Evolutionary conservation across 2,113 vertebrate species (phyloP).

Genomic region (Cygnus atratus): DNA sequence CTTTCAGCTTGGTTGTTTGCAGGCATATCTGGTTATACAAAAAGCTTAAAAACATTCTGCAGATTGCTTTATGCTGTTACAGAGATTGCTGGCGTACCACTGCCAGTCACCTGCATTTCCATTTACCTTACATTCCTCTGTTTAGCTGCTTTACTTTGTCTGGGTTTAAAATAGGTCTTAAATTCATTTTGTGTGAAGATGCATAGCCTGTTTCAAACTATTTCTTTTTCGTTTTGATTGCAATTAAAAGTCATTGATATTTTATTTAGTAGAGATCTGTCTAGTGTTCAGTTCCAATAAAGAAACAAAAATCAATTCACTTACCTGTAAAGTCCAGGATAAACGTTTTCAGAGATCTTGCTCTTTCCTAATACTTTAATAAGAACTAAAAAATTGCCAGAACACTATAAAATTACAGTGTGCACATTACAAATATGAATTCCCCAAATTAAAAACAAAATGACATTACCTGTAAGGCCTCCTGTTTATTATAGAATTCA

Average conservation of each 20-base stretch:
- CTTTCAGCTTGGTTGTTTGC: not conserved
- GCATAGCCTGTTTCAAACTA: not conserved
- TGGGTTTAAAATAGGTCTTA: not conserved
- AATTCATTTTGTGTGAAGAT: not conserved
- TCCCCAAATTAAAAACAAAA: not conserved
- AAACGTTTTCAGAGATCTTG: not conserved
- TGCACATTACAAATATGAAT: not conserved
- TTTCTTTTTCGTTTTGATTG: not conserved
- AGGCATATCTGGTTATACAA: not conserved
- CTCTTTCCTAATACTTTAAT: not conserved
- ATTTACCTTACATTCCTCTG: not conserved
- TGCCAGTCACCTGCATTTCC: not conserved
- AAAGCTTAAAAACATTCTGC: not conserved
- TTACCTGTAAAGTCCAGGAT: not conserved
- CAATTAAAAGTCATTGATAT: not conserved
- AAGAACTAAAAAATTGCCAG: not conserved
- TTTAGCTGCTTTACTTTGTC: not conserved
- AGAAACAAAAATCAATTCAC: not conserved
- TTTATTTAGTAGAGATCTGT: not conserved
- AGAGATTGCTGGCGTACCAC: no score
- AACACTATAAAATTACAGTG: not conserved
- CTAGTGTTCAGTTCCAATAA: not conserved
- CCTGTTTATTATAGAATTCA: constrained; percentile 91
- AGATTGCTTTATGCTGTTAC: not conserved
- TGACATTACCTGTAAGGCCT: constrained; percentile 90